Evolutionary conservation across 1,140 invertebrate species (phyloP).

Genomic region (Paraescarpia echinospica): DNA sequence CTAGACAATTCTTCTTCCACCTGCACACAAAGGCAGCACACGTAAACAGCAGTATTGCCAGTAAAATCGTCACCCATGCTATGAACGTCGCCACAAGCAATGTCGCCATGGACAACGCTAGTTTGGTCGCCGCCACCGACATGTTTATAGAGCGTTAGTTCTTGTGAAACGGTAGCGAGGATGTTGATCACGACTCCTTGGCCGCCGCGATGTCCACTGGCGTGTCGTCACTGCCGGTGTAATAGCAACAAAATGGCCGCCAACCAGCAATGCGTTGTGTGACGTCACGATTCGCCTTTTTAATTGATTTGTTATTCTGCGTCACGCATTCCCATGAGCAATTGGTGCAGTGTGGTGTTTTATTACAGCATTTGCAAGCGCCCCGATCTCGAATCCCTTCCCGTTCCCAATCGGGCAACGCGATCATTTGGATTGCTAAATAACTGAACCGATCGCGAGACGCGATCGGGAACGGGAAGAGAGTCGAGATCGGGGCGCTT

Average conservation of each 20-base stretch:
- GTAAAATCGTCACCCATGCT: background rate
- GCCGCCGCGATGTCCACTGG: background rate
- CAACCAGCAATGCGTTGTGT: background rate
- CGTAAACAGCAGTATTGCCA: background rate
- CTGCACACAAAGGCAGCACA: constrained; percentile 47
- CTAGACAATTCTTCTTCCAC: constrained; percentile 84
- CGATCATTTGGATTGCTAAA: no score
- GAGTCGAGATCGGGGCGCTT: no score
- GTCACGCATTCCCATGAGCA: background rate
- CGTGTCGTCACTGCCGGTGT: background rate
- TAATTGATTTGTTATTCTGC: background rate
- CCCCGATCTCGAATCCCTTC: no score
- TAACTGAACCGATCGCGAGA: no score
- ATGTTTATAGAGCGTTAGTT: background rate
- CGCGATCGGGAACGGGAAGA: no score
- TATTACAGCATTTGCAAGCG: background rate
- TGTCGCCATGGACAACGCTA: background rate
- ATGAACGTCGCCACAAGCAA: background rate
- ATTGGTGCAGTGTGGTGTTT: background rate
- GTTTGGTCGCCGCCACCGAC: no score
- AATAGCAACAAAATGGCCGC: background rate
- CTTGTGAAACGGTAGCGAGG: background rate
- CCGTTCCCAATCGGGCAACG: no score
- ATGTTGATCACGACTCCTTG: background rate
- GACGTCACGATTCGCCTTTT: background rate